phyloP scores from a whole-genome alignment of 1,140 invertebrate species.

The Neotoxoptera formosana region DNA sequence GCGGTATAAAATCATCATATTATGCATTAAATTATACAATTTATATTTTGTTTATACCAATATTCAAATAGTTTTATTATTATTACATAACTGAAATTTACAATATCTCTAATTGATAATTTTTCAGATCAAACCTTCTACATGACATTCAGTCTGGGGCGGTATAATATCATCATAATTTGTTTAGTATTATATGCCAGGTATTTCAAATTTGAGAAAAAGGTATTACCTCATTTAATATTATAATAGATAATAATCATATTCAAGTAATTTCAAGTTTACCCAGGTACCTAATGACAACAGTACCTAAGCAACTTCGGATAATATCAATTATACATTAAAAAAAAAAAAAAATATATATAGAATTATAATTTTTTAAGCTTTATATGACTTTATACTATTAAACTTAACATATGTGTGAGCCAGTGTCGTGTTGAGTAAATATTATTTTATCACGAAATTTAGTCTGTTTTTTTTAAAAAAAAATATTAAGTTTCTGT shows the following conservation, averaged over 20 bases:
- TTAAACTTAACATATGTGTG: too few relatives aligned
- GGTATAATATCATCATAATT: constrained; percentile 25
- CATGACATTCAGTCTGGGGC: constrained; percentile 49
- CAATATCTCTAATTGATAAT: neutral
- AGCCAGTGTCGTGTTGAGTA: too few relatives aligned
- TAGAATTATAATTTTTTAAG: too few relatives aligned
- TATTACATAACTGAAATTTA: neutral
- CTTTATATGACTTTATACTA: too few relatives aligned
- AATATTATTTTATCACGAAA: too few relatives aligned
- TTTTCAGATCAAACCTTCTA: constrained; percentile 40
- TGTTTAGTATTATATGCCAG: neutral
- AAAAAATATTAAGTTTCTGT: too few relatives aligned
- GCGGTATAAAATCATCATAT: constrained; percentile 32
- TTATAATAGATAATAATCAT: neutral
- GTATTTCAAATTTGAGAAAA: neutral
- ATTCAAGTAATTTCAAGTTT: neutral
- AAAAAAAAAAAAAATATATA: too few relatives aligned
- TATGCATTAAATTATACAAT: neutral
- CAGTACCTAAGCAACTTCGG: too few relatives aligned
- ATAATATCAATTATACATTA: too few relatives aligned
- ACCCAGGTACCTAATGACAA: neutral
- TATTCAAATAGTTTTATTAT: too few relatives aligned
- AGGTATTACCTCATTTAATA: neutral
- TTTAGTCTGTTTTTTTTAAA: too few relatives aligned
- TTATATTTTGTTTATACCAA: too few relatives aligned